These are phyloP conservation scores for Drosophila setosimentum DNA, from an alignment of 2,888 invertebrate species.

Conservation along the genomic window DNA sequence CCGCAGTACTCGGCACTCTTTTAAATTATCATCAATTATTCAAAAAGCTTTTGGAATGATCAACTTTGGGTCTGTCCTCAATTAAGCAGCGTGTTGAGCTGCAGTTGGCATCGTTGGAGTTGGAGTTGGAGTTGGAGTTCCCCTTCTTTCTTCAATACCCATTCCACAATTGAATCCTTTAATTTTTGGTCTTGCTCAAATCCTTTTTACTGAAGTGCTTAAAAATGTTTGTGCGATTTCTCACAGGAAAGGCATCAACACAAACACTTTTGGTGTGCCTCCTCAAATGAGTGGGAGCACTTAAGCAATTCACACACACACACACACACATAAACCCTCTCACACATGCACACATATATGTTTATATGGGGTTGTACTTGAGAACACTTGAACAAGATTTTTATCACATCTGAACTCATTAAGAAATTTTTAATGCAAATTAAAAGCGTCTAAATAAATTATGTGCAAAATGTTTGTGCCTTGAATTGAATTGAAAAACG, in stretches of 20 bases:
- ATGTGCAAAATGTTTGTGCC: constrained; percentile 59
- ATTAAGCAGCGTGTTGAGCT: constrained; percentile 61
- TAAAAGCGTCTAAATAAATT: constrained; percentile 78
- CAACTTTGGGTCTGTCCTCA: constrained; percentile 83
- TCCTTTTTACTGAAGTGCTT: constrained; percentile 62
- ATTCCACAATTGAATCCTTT: constrained; percentile 3
- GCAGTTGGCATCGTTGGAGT: constrained; percentile 21
- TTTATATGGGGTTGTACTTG: constrained; percentile 32
- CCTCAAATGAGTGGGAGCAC: constrained; percentile 49
- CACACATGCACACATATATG: constrained; percentile 11
- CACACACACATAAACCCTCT: constrained; percentile 29
- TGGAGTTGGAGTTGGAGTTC: neutral
- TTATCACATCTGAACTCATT: constrained; percentile 75
- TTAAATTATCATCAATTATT: constrained; percentile 85
- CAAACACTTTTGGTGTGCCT: constrained; percentile 83
- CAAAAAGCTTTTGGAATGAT: constrained; percentile 85
- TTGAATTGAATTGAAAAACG: constrained; percentile 31
- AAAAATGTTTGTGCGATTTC: constrained; percentile 82
- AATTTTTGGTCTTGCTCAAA: neutral
- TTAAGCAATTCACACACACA: constrained; percentile 48
- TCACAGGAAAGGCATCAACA: constrained; percentile 85
- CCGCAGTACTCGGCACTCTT: constrained; percentile 59
- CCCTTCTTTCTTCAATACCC: constrained; percentile 1
- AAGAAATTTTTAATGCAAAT: constrained; percentile 74
- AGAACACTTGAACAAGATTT: constrained; percentile 60